Evolutionary conservation across 2,888 invertebrate species (phyloP).

Genomic region (Drosophila infuscata): DNA sequence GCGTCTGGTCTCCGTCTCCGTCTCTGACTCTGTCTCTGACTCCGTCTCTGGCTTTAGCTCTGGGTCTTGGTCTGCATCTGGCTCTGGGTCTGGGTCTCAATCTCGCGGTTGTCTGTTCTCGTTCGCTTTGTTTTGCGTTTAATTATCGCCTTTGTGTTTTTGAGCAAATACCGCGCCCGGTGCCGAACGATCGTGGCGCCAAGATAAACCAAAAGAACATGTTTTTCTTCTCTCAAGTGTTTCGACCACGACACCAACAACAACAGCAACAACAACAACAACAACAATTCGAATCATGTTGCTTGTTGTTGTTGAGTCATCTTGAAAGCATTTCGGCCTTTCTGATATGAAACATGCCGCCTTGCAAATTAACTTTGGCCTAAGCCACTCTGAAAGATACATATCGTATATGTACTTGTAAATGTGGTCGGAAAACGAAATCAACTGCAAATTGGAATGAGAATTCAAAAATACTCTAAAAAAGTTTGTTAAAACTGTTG

Average conservation of each 20-base stretch:
- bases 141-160: constrained; percentile 77
- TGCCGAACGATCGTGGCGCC: constrained; percentile 74
- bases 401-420: constrained; percentile 36
- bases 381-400: constrained; percentile 65
- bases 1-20: constrained; percentile 24
- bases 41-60: constrained; percentile 21
- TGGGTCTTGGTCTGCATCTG: constrained; percentile 8
- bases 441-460: constrained; percentile 12
- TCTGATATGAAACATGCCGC: constrained; percentile 75
- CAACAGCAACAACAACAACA: constrained; percentile 20
- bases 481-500: background rate
- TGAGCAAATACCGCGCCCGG: constrained; percentile 70
- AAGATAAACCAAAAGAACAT: constrained; percentile 78
- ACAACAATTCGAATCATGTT: constrained; percentile 24
- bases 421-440: constrained; percentile 29
- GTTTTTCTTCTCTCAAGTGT: constrained; percentile 72
- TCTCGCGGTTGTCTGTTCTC: constrained; percentile 50
- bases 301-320: constrained; percentile 73
- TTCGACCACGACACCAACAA: constrained; percentile 58
- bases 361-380: constrained; percentile 76
- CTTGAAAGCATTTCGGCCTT: constrained; percentile 68
- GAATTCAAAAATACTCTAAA: constrained; percentile 15
- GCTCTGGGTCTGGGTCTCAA: constrained; percentile 11
- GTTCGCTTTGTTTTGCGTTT: constrained; percentile 74
- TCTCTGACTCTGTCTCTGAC: constrained; percentile 4